Conservation (phyloP, 2,888 invertebrate genomes). For the Microctonus hyperodae region DNA sequence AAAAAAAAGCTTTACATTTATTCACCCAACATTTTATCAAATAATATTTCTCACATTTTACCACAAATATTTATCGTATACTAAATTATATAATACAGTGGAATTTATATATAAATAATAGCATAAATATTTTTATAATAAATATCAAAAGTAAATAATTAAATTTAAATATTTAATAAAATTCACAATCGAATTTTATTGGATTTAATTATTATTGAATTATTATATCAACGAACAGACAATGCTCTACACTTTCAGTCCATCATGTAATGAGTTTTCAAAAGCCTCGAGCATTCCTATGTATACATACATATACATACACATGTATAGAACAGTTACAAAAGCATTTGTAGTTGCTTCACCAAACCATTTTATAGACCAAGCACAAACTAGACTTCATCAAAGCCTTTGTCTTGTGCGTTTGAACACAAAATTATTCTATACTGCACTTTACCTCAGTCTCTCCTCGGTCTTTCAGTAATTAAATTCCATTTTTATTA, state of each 20-base stretch:
- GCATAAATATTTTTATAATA: neutral
- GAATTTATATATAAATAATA: neutral
- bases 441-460: too few species aligned
- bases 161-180: neutral
- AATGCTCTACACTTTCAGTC: neutral
- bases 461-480: neutral
- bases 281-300: neutral
- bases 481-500: neutral
- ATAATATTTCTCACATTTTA: neutral
- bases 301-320: too few species aligned
- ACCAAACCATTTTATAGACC: neutral
- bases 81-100: neutral
- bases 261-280: constrained; percentile 9
- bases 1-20: neutral
- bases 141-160: neutral
- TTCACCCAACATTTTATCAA: neutral
- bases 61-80: neutral
- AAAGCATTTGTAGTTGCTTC: neutral
- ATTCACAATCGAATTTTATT: neutral
- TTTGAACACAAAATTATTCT: neutral
- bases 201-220: neutral
- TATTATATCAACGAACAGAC: neutral
- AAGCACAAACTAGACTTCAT: too few species aligned
- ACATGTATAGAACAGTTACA: neutral
- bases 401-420: neutral